Evolutionary conservation across 2,797 vertebrate genomes (phyloP).

Genomic region (Echeneis naucrates): DNA sequence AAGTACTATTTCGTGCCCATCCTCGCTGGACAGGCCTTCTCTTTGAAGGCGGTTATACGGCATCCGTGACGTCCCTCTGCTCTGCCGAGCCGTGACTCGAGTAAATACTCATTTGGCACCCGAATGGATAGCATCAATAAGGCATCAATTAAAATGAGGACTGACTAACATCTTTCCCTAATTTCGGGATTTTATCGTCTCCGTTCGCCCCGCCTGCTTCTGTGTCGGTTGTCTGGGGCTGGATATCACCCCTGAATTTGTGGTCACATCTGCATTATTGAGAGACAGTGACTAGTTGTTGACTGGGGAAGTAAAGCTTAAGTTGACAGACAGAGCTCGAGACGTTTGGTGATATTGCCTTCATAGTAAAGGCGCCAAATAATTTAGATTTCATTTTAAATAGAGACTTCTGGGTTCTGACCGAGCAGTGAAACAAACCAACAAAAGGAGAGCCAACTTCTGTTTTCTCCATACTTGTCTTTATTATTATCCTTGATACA

Average conservation of each 20-base stretch:
- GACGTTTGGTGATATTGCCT: neutral
- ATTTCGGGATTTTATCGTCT: neutral
- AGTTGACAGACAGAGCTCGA: neutral
- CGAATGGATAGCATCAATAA: conserved; percentile 28
- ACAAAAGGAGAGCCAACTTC: rapidly evolving
- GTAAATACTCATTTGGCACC: conserved; percentile 24
- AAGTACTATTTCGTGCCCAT: neutral
- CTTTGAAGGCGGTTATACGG: neutral
- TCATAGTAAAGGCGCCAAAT: conserved; percentile 13
- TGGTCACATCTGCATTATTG: conserved; percentile 40
- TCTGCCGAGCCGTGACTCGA: conserved; percentile 36
- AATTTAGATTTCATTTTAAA: neutral
- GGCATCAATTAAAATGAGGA: conserved; percentile 17
- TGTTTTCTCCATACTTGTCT: neutral
- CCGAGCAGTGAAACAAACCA: neutral
- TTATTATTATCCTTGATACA: rapidly evolving
- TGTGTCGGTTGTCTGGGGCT: conserved; percentile 7
- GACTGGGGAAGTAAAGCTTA: conserved; percentile 62
- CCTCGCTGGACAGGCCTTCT: neutral
- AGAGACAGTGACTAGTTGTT: conserved; percentile 56
- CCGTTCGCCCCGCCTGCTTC: neutral
- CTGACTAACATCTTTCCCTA: neutral
- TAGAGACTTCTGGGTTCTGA: rapidly evolving
- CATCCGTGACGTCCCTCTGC: conserved; percentile 31
- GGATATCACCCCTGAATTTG: conserved; percentile 16